Evolutionary conservation across 2,113 vertebrate species (phyloP).

Genomic region (Falco punctatus): DNA sequence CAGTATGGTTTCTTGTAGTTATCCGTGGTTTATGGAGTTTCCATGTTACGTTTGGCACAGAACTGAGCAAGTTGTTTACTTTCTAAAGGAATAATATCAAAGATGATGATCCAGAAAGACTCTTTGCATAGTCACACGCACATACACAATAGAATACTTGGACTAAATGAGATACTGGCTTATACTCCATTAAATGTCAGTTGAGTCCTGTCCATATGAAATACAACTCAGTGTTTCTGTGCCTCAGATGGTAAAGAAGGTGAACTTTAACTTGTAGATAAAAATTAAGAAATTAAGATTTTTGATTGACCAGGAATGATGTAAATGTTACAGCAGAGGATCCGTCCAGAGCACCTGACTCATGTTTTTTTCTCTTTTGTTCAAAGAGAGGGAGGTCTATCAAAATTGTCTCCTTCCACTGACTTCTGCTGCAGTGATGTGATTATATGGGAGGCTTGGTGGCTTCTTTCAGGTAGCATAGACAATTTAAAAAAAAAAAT

Average conservation of each 20-base stretch:
- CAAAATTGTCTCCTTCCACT: neutral
- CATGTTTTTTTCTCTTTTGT: neutral
- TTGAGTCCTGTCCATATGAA: neutral
- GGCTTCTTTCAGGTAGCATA: neutral
- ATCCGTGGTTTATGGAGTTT: neutral
- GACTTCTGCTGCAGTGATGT: neutral
- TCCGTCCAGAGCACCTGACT: neutral
- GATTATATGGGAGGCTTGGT: neutral
- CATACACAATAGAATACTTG: neutral
- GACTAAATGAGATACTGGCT: neutral
- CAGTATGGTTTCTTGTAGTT: neutral
- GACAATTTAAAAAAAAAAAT: neutral
- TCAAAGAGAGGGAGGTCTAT: neutral
- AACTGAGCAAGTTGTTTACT: neutral
- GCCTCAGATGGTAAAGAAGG: neutral
- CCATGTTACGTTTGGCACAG: neutral
- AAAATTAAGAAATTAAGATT: neutral
- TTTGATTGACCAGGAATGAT: neutral
- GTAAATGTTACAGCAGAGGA: neutral
- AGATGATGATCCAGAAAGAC: neutral
- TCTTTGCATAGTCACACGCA: neutral
- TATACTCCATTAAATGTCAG: neutral
- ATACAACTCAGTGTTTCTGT: neutral
- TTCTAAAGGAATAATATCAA: neutral
- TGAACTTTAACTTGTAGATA: neutral